phyloP scores from a whole-genome alignment of 1,140 invertebrate genomes.

The Neuroterus valhalla region DNA sequence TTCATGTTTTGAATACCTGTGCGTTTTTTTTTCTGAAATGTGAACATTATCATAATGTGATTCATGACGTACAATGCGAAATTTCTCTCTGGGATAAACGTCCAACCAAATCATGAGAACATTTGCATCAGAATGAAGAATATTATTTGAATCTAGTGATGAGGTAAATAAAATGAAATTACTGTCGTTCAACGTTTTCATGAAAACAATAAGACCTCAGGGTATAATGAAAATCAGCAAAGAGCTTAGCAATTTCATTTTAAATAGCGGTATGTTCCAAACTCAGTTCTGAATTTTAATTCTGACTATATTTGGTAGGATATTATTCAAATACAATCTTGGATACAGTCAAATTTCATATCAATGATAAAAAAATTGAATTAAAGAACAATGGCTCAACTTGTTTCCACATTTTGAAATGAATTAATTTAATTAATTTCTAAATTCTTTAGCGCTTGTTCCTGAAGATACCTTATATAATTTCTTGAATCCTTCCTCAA shows the following conservation, averaged over 20 bases:
- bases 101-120: slow-evolving; percentile 4
- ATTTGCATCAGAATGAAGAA: slow-evolving; percentile 27
- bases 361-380: too few relatives aligned
- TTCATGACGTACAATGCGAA: slow-evolving; percentile 5
- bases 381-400: too few relatives aligned
- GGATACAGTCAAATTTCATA: too few relatives aligned
- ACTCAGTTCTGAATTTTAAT: too few relatives aligned
- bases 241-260: slow-evolving; percentile 3
- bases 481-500: too few relatives aligned
- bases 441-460: too few relatives aligned
- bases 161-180: slow-evolving; percentile 24
- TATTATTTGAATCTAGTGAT: slow-evolving; percentile 18
- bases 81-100: neutral
- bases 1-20: neutral
- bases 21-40: neutral
- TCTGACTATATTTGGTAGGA: too few relatives aligned
- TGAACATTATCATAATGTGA: slow-evolving; percentile 10
- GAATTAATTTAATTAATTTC: too few relatives aligned
- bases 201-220: slow-evolving; percentile 19
- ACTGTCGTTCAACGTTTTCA: neutral
- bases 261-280: neutral
- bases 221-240: neutral
- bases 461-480: too few relatives aligned
- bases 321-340: too few relatives aligned
- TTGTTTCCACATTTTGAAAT: too few relatives aligned